Evolutionary conservation across 2,888 invertebrate genomes (phyloP), one percentile per base, ranked within the genome.

Genomic region (Pachydiplax longipennis): DNA sequence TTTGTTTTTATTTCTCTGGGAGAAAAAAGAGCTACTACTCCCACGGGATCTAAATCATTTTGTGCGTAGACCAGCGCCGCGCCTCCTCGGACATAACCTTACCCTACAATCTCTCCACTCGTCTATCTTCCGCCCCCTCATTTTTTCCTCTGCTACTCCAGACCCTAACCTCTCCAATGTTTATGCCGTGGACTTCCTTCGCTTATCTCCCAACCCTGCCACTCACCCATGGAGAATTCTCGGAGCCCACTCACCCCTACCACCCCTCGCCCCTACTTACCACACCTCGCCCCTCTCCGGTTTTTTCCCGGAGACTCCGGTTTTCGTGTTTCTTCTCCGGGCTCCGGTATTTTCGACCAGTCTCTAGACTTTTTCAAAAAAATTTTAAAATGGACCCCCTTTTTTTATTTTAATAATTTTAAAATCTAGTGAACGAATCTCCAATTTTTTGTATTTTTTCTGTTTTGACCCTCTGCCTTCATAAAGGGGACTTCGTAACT

Each of bases 101-200:
- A 87, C 87, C 87, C 87, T 87, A 87, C 87, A 87, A 87, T 87
- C 87, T 61, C 87, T 37, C 53, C 61, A n/a, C 35, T 87, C 87
- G 83, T 83, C 83, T 58, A 83, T 87, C 87, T 87, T 61, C 87
- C 61, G 58, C 87, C 87, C 61, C n/a, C 87, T 87, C 87, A 37
- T 87, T 31, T 25, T 61, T 35, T 37, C 53, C 53, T 83, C 44
- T 35, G 31, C 58, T 31, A 22, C 31, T 44, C 61, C 37, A 53
- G 87, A 87, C 87, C 87, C 87, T 87, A 87, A 87, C 87, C 87
- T 87, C 87, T 87, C 87, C 87, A 87, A 87, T 87, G 87, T 87
- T 87, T 53, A 87, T 87, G 87, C 87, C 87, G 87, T 65, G 87
- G 58, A 87, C 87, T 87, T 61, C 61, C 44, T 40, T 87, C 83